Percentiles rank a stretch among this genome's conserved stretches.
Conservation (phyloP, 2,888 invertebrate species). For the Sinotaia quadrata region DNA sequence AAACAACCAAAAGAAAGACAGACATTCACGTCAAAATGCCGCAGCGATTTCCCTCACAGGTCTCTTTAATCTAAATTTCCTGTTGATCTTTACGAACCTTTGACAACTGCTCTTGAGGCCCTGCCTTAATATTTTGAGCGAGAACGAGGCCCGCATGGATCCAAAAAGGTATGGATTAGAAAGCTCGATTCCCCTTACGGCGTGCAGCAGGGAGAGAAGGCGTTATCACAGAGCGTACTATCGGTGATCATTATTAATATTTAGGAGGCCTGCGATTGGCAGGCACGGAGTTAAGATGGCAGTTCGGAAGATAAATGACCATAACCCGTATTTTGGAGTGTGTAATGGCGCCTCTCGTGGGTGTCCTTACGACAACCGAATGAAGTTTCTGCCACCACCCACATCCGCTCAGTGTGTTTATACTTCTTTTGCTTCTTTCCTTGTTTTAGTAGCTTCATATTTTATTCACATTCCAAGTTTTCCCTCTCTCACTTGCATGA, state of each 20-base stretch:
- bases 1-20: too few species aligned
- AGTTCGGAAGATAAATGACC: constrained; percentile 14
- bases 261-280: constrained; percentile 10
- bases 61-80: not conserved
- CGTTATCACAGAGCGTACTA: constrained; percentile 19
- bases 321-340: constrained; percentile 25
- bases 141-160: too few species aligned
- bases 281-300: not conserved
- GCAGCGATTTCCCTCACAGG: too few species aligned
- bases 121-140: too few species aligned
- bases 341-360: constrained; percentile 25
- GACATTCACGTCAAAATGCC: too few species aligned
- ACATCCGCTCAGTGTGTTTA: too few species aligned
- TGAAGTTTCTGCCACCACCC: too few species aligned
- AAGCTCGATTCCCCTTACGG: not conserved
- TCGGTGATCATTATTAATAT: constrained; percentile 31
- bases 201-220: not conserved
- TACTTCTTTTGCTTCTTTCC: too few species aligned
- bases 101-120: not conserved
- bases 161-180: not conserved
- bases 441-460: too few species aligned
- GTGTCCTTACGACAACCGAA: constrained; percentile 15
- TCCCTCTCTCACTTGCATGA: too few species aligned
- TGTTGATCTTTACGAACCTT: not conserved
- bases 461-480: too few species aligned